A percentile compares a stretch with the other conserved stretches of the same genome.
phyloP scores from a whole-genome alignment of 2,113 vertebrate genomes.

The Balaenoptera acutorostrata region DNA sequence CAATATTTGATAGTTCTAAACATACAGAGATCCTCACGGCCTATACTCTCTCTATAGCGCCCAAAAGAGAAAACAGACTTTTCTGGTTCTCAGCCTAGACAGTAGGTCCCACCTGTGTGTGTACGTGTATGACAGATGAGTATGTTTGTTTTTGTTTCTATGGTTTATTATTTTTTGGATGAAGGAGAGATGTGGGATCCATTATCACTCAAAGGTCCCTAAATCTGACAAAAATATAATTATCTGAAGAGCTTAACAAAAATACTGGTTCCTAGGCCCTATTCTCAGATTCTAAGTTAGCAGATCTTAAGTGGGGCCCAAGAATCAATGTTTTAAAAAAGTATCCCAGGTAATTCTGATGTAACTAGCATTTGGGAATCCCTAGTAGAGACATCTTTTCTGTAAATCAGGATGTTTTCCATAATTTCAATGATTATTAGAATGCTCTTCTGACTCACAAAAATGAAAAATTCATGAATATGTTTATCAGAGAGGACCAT shows the following conservation, averaged over 20 bases:
- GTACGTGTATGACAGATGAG: neutral
- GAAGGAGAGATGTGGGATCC: neutral
- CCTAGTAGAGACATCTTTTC: neutral
- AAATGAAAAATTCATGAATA: constrained; percentile 37
- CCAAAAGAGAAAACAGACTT: neutral
- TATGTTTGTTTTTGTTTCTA: neutral
- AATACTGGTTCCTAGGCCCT: neutral
- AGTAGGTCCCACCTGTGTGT: neutral
- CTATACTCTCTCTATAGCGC: neutral
- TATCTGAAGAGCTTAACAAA: neutral
- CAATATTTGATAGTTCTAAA: neutral
- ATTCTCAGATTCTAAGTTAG: neutral
- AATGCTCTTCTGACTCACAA: constrained; percentile 1
- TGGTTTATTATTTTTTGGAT: neutral
- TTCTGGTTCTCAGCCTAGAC: neutral
- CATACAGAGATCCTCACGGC: neutral
- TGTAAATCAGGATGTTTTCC: constrained; percentile 28
- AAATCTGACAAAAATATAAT: neutral
- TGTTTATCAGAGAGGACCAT: neutral
- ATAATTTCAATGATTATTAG: neutral
- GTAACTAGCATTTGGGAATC: neutral
- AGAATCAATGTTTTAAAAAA: neutral
- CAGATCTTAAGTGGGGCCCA: neutral
- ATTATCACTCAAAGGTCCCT: constrained; percentile 17
- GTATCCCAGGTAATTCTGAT: neutral